Base-by-base conservation (phyloP, 2,113 vertebrate genomes). In the Todiramphus saurophagus region DNA sequence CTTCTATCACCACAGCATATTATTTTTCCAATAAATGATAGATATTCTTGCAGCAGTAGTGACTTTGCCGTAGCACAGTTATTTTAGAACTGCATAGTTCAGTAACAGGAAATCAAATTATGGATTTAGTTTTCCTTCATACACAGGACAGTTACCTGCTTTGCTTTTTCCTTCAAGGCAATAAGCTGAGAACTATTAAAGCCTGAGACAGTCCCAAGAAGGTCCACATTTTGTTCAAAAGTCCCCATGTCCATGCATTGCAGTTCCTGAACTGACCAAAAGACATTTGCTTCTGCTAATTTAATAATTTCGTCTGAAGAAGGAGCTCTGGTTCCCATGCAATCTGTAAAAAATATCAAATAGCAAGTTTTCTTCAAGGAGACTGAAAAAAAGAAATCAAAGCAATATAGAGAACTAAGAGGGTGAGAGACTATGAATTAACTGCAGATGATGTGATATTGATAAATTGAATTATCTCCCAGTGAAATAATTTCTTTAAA, bases 101-200 rank as follows among this genome's bases (percentile, higher is more conserved):
- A 94, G 51, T 87, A 94, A 76, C 58, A 94, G 53, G 62, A 95
- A 93, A 93, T 90, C 84, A 93, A 84, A 90, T 95, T 77, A 87
- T 17, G 41, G 85, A 70, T 62, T 81, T 77, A 68, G 88, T 58
- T 87, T 83, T 63, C 85, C 48, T 84, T 79, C 56, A 76, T 25
- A 51, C 30, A 46, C 16, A 60, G 11, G 7, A 62, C 4, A 84
- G 70, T 81, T 95, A 98, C 98, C 98, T 98, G 92, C 46, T 98
- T 94, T 7, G 98, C 98, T 95, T 98, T 98, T 77, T 98, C 98
- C 96, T 98, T 99, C 78, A 99, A 91, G 28, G 92, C 95, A 67
- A 21, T 67, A 58, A 98, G 97, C 89, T 98, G 98, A n/a, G 96
- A 92, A 24, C 4, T 35, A 46, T 92, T 96, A 81, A 98, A 98